These are phyloP conservation scores for Halichondria panicea DNA, from an alignment of 37 sponge, comb jelly and placozoan species.

Conservation along the genomic window DNA sequence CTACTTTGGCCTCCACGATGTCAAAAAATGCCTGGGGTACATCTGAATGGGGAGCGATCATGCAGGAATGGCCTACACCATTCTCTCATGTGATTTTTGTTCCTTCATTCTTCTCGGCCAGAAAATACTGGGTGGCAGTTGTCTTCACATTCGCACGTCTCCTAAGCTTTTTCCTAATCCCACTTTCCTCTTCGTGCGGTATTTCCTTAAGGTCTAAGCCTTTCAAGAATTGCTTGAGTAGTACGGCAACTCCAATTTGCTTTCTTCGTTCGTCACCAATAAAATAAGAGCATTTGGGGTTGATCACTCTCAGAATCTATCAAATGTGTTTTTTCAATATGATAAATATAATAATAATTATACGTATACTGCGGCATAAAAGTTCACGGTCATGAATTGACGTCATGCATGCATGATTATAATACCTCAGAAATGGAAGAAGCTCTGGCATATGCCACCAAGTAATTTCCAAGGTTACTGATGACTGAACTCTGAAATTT, in stretches of 20 bases:
- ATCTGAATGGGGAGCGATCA: background rate
- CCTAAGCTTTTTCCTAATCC: background rate
- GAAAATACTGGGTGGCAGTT: background rate
- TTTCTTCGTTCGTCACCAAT: background rate
- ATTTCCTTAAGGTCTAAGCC: background rate
- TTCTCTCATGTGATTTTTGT: background rate
- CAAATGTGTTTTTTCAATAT: background rate
- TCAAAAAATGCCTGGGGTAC: background rate
- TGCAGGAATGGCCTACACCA: background rate
- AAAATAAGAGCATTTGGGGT: background rate
- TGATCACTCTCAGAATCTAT: background rate
- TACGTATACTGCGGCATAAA: no score
- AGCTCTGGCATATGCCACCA: no score
- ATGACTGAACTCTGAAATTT: no score
- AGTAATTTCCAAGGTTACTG: no score
- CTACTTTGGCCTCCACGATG: background rate
- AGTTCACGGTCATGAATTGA: no score
- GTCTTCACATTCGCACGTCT: background rate
- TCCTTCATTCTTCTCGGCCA: background rate
- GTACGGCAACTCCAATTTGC: background rate
- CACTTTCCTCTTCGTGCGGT: background rate
- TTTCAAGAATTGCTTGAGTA: background rate
- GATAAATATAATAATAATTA: background rate
- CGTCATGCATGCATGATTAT: no score
- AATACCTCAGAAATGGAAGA: no score